Evolutionary conservation across 2,113 vertebrate genomes (phyloP), one percentile per base, ranked within the genome.

Genomic region (Loxodonta africana): DNA sequence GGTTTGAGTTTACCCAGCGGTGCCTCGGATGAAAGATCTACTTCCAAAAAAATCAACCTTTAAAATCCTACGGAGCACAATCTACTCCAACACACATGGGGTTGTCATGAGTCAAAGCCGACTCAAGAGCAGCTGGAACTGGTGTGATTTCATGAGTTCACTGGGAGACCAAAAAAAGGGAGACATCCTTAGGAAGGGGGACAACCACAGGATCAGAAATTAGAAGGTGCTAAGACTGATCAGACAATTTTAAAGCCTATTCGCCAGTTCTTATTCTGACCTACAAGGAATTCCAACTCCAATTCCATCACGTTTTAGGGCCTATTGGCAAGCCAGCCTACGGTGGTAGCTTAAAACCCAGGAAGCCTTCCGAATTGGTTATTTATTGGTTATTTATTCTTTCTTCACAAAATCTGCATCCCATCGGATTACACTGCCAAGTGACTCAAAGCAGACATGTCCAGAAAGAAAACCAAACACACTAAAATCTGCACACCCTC

Each of bases 381-480:
- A 88, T 77, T 23, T 83, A 85, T 81, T 46, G 81, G 20, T 37
- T 37, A 37, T 94, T 92, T 80, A 51, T 83, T 82, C 74, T 73
- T 82, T 84, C 87, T 80, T 92, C 53, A 74, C 78, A 80, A 73
- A 89, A 74, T 88, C 83, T 91, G 37, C 83, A 60, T 71, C 71
- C 90, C 90, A 88, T n/a, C 41, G 88, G 92, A 86, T 41, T n/a
- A 94, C 12, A 33, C 25, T 25, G 41, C n/a, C 65, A 65, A 37
- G 46, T 83, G 81, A 83, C 51, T 96, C 83, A 85, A 83, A 86
- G 73, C 11, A 91, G 80, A 93, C 83, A 83, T 83, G 28, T 81
- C 46, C 86, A 87, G 83, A 95, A 76, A 96, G 76, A 84, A 82
- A 88, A 83, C 21, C 88, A 78, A 73, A 46, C 7, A 60, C 9